phyloP scores from a whole-genome alignment of 2,888 invertebrate species.

The Pelosia muscerda region DNA sequence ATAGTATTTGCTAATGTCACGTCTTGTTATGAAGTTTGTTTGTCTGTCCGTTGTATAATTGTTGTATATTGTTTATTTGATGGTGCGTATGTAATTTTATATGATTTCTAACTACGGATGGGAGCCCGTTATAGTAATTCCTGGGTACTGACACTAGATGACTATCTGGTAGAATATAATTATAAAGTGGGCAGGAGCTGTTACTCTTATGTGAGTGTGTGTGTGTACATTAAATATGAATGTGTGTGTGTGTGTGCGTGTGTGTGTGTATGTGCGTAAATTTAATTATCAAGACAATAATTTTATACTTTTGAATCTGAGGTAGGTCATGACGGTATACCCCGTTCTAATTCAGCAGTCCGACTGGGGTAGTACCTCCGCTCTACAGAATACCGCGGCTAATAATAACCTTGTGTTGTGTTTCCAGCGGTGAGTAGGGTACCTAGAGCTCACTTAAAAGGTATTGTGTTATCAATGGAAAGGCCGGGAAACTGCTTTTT shows the following conservation, averaged over 20 bases:
- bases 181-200: conserved; percentile 17
- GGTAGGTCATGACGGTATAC: no score
- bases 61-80: conserved; percentile 30
- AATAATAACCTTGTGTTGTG: no score
- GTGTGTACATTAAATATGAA: background rate
- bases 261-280: background rate
- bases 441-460: no score
- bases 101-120: conserved; percentile 21
- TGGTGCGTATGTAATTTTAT: conserved; percentile 24
- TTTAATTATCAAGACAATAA: background rate
- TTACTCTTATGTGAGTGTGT: background rate
- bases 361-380: no score
- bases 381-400: no score
- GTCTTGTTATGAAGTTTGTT: conserved; percentile 60
- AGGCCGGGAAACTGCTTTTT: no score
- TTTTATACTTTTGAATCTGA: background rate
- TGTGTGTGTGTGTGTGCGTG: background rate
- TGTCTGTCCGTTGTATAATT: conserved; percentile 30
- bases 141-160: conserved; percentile 15
- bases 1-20: conserved; percentile 74
- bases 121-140: conserved; percentile 20
- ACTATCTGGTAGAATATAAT: conserved; percentile 17
- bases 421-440: no score
- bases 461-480: no score
- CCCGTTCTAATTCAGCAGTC: no score